Evolutionary conservation across 2,113 vertebrate species (phyloP).

Genomic region (Speoplatyrhinus poulsoni): DNA sequence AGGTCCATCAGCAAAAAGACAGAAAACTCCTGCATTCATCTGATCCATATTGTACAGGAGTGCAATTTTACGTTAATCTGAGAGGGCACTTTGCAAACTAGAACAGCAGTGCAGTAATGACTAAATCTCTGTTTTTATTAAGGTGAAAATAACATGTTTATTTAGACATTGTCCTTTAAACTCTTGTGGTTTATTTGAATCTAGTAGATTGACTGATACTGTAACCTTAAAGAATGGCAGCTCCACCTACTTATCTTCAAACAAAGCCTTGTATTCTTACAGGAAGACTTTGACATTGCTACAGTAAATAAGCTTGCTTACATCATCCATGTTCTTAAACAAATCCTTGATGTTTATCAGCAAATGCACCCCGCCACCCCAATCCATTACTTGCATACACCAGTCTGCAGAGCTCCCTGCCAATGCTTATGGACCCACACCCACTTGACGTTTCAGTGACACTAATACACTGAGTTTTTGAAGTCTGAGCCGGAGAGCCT

Average conservation of each 20-base stretch:
- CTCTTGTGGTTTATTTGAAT: neutral
- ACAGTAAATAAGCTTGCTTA: neutral
- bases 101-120: neutral
- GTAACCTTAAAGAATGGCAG: neutral
- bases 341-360: neutral
- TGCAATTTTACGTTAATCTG: neutral
- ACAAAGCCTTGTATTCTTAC: constrained; percentile 12
- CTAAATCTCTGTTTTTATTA: neutral
- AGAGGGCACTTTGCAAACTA: neutral
- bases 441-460: too few relatives aligned
- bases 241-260: neutral
- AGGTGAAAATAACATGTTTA: too few relatives aligned
- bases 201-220: neutral
- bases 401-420: neutral
- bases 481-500: too few relatives aligned
- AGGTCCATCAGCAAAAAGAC: constrained; percentile 31
- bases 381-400: neutral
- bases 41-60: neutral
- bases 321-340: constrained; percentile 15
- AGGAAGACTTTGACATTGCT: constrained; percentile 1
- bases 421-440: neutral
- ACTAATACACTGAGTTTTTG: too few relatives aligned
- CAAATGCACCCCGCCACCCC: neutral
- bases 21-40: constrained; percentile 17
- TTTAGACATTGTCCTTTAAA: neutral